Conservation (phyloP, 2,797 vertebrate genomes). For the Cynopterus sphinx region DNA sequence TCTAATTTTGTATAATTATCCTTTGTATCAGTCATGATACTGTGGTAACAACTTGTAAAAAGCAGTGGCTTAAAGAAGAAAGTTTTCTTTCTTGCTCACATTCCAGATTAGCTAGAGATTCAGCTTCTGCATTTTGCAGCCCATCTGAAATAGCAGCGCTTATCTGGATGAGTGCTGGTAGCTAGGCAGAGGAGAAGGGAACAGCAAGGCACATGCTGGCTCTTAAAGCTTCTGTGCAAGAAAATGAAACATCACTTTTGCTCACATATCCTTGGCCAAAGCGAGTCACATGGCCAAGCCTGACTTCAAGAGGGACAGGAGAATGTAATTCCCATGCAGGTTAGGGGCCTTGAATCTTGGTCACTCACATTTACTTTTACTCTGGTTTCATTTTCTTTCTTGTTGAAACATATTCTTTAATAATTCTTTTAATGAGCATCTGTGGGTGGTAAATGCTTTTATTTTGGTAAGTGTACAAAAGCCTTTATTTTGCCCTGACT, state of each 20-base stretch:
- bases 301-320: background rate
- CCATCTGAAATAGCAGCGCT: background rate
- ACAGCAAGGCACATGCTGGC: background rate
- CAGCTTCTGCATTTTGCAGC: background rate
- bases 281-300: background rate
- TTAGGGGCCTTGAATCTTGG: background rate
- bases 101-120: background rate
- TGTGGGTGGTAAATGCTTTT: background rate
- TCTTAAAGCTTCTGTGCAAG: background rate
- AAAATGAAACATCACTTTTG: background rate
- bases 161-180: background rate
- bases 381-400: background rate
- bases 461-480: background rate
- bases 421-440: slow-evolving; percentile 17
- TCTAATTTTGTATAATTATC: background rate
- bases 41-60: background rate
- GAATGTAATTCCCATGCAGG: background rate
- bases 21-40: background rate
- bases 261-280: background rate
- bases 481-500: background rate
- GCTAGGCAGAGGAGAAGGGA: background rate
- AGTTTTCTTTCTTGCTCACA: background rate
- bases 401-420: background rate
- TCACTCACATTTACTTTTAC: background rate
- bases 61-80: background rate